These are phyloP conservation scores for Eristalis pertinax DNA, from an alignment of 2,888 invertebrate genomes.

Conservation along the genomic window DNA sequence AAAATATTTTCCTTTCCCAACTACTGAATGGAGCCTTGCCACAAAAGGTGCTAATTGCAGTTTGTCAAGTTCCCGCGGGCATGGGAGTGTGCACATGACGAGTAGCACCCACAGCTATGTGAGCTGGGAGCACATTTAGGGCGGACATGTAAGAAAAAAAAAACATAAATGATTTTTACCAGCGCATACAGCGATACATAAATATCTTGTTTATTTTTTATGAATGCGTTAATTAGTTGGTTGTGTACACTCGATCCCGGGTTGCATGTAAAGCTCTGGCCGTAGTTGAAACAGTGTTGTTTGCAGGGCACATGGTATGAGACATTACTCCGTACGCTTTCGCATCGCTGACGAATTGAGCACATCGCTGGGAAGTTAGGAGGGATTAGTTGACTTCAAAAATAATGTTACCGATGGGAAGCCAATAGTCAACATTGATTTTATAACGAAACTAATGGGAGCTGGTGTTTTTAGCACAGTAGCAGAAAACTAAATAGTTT, in stretches of 20 bases:
- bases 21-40: slow-evolving; percentile 24
- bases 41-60: slow-evolving; percentile 71
- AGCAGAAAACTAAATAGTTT: too few relatives aligned
- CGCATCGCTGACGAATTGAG: neutral
- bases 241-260: slow-evolving; percentile 39
- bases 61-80: slow-evolving; percentile 62
- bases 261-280: slow-evolving; percentile 44
- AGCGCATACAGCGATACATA: slow-evolving; percentile 20
- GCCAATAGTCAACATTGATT: too few relatives aligned
- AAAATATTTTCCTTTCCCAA: slow-evolving; percentile 35
- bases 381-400: neutral
- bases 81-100: slow-evolving; percentile 43
- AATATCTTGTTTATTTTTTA: slow-evolving; percentile 54
- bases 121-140: neutral
- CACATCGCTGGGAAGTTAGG: neutral
- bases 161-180: slow-evolving; percentile 24
- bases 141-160: neutral
- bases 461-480: too few relatives aligned
- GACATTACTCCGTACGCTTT: neutral
- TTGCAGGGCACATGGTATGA: neutral
- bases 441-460: too few relatives aligned
- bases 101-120: slow-evolving; percentile 16
- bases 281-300: neutral
- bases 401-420: too few relatives aligned
- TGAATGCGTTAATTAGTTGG: slow-evolving; percentile 70